Percentiles rank a stretch among this genome's conserved stretches.
These are phyloP conservation scores for Hiodon alosoides DNA, from an alignment of 2,113 vertebrate genomes.

Conservation along the genomic window DNA sequence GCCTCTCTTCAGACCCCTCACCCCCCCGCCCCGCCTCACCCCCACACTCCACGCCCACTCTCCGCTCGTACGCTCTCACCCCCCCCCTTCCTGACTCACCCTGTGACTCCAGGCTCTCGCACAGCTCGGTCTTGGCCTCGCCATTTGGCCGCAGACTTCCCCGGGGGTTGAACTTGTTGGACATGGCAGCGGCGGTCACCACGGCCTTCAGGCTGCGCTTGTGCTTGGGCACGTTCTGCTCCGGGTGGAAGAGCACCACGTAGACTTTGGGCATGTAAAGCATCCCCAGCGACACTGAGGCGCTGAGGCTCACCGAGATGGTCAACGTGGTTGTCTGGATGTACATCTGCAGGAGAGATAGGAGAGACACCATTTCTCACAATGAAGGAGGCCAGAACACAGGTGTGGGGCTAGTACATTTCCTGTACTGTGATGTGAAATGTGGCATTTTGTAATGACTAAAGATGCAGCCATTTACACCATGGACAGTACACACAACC, in stretches of 20 bases:
- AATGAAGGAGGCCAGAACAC: not conserved
- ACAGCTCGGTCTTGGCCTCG: slow-evolving; percentile 92
- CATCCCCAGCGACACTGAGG: slow-evolving; percentile 93
- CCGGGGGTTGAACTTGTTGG: slow-evolving; percentile 95
- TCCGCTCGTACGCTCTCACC: not conserved
- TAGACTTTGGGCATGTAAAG: slow-evolving; percentile 98
- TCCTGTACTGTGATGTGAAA: too few species aligned
- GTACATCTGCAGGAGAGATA: slow-evolving; percentile 72
- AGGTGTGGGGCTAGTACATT: not conserved
- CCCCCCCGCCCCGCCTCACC: not conserved
- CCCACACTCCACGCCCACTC: not conserved
- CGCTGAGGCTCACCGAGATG: slow-evolving; percentile 92
- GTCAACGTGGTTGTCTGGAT: slow-evolving; percentile 95
- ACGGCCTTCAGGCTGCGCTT: slow-evolving; percentile 94
- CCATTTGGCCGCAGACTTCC: slow-evolving; percentile 85
- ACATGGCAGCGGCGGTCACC: slow-evolving; percentile 91
- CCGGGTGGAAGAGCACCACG: slow-evolving; percentile 92
- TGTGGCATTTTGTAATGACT: too few species aligned
- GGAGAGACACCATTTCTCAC: not conserved
- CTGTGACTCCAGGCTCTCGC: slow-evolving; percentile 88
- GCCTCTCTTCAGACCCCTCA: not conserved
- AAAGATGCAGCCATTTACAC: too few species aligned
- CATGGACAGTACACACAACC: too few species aligned
- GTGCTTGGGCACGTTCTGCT: slow-evolving; percentile 94
- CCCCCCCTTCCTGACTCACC: slow-evolving; percentile 54